These are phyloP conservation scores for Dioctria linearis DNA, from an alignment of 2,888 invertebrate genomes.

Conservation along the genomic window DNA sequence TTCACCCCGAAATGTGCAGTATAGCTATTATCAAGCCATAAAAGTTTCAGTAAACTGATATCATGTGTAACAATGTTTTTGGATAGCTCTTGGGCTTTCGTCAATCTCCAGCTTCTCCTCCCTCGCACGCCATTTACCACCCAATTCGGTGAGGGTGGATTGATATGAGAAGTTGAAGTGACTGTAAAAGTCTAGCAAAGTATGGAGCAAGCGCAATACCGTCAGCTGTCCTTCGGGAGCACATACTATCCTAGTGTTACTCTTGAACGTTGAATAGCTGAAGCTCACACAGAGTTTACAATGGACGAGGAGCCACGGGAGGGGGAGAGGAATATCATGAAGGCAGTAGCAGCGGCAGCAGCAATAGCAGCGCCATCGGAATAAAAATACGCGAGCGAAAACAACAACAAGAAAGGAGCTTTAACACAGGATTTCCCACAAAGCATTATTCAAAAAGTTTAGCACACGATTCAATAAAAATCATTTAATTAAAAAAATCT, in stretches of 20 bases:
- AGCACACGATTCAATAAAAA: constrained; percentile 39
- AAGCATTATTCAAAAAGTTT: constrained; percentile 48
- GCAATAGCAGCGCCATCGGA: constrained; percentile 23
- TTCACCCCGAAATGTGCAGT: constrained; percentile 2
- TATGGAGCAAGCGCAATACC: constrained; percentile 27
- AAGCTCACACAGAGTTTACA: not conserved
- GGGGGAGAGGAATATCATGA: constrained; percentile 19
- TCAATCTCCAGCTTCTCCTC: too few species aligned
- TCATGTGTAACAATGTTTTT: not conserved
- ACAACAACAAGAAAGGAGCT: constrained; percentile 18
- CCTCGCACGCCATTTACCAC: not conserved
- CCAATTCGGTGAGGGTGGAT: not conserved
- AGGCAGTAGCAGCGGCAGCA: constrained; percentile 21
- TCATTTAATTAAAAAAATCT: constrained; percentile 42
- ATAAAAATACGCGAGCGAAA: constrained; percentile 23
- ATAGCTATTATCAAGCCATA: not conserved
- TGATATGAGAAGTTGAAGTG: constrained; percentile 16
- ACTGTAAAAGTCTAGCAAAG: constrained; percentile 34
- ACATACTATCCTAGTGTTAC: constrained; percentile 16
- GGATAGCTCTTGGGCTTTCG: not conserved
- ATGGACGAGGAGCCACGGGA: constrained; percentile 17
- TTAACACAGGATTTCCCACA: constrained; percentile 35
- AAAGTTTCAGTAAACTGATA: not conserved
- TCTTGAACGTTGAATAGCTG: not conserved
- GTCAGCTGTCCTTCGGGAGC: constrained; percentile 41